Conservation (phyloP, 2,797 vertebrate species). For the Pantherophis vulpinus region DNA sequence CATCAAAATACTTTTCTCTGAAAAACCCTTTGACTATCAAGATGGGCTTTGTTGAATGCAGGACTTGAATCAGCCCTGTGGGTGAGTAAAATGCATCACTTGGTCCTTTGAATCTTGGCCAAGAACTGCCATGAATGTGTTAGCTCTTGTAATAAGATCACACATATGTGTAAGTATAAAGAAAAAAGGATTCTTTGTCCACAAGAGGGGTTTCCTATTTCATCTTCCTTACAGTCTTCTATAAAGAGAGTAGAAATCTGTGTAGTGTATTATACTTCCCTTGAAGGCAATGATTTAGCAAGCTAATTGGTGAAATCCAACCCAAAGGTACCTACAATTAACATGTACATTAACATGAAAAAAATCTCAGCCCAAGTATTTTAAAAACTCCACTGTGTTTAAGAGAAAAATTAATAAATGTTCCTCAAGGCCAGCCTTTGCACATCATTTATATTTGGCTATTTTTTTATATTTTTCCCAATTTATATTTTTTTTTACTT, state of each 20-base stretch:
- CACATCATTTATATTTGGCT: not conserved
- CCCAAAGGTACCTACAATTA: not conserved
- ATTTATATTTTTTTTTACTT: slow-evolving; percentile 40
- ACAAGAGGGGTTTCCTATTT: not conserved
- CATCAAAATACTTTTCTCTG: not conserved
- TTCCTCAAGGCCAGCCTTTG: not conserved
- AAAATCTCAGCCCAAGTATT: not conserved
- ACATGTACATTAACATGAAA: not conserved
- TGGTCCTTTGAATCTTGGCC: not conserved
- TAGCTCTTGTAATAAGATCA: not conserved
- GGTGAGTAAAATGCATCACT: not conserved
- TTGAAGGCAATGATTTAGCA: not conserved
- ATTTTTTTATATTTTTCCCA: not conserved
- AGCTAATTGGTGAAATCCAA: slow-evolving; percentile 5
- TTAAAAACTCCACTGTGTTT: not conserved
- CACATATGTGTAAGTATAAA: not conserved
- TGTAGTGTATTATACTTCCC: not conserved
- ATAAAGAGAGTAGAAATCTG: not conserved
- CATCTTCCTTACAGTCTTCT: not conserved
- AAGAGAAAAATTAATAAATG: not conserved
- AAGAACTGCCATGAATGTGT: not conserved
- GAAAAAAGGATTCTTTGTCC: not conserved
- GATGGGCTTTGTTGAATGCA: not conserved
- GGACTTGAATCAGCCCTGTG: not conserved
- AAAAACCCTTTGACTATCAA: not conserved